Evolutionary conservation across 2,888 invertebrate genomes (phyloP).

Genomic region (Cerastis leucographa): DNA sequence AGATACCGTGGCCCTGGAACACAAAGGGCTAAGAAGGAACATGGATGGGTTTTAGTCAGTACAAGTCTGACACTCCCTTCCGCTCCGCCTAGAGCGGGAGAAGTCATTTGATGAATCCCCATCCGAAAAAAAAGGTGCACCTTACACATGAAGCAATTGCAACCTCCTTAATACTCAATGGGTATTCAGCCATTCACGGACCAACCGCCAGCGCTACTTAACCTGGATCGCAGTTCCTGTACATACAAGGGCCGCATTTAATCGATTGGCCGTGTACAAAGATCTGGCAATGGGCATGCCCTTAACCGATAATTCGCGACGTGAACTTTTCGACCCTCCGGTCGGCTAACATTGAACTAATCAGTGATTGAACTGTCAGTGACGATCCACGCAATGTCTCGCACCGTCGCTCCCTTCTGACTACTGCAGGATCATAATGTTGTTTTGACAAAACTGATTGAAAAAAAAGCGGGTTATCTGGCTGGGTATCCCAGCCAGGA

Average conservation of each 20-base stretch:
- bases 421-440: conserved; percentile 29
- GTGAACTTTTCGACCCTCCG: conserved; percentile 70
- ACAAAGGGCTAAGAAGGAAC: no score
- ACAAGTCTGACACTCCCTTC: no score
- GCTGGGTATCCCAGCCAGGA: neutral
- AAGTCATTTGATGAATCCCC: no score
- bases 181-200: no score
- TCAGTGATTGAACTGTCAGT: conserved; percentile 66
- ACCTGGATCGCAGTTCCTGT: neutral
- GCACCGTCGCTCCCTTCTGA: conserved; percentile 48
- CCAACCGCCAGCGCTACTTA: no score
- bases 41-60: no score
- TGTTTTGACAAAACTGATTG: conserved; percentile 19
- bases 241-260: neutral
- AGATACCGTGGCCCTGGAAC: no score
- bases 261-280: conserved; percentile 39
- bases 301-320: conserved; percentile 66
- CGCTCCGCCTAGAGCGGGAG: no score
- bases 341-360: conserved; percentile 68
- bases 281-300: conserved; percentile 64
- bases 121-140: no score
- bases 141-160: neutral
- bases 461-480: neutral
- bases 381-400: conserved; percentile 48
- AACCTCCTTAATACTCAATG: neutral